Base-by-base conservation (phyloP, 2,113 vertebrate genomes). In the Baryphthengus martii region DNA sequence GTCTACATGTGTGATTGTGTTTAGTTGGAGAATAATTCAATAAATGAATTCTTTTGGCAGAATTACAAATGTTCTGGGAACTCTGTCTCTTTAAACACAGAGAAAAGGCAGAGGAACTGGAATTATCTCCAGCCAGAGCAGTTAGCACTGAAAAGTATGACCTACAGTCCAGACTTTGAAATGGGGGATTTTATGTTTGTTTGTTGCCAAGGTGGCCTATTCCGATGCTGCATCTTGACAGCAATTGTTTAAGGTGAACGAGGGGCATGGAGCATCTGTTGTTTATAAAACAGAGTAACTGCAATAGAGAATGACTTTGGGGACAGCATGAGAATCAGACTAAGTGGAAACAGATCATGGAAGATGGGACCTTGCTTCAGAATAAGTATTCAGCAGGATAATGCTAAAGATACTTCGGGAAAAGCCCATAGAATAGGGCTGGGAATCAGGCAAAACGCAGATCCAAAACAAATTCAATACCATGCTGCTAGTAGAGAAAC, bases 241-340 rank as follows among this genome's bases (percentile, higher is more conserved):
- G 42, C 42, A 88, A 67, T 88, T 87, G 75, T 92, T 95, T 84
- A 90, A 84, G 74, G 58, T 62, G 42, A 55, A 83, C 86, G 95
- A 76, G 75, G 59, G 72, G 39, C 81, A 76, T 3, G 3, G 67
- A 91, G 35, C 67, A 80, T 82, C 53, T 94, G 82, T 63, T 95
- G 18, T 90, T 90, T 91, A 71, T 88, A 88, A 91, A 88, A 77
- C 49, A 78, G 17, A 40, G 59, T 47, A 88, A 80, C 59, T 71
- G 56, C 82, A 85, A 47, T 31, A 49, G 14, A 59, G 24, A 80
- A 90, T 63, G 29, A 77, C 63, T 88, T 66, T 58, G 35, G 47
- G 55, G 28, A 79, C 58, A 31, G 25, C 39, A 58, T 37, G 42
- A 88, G 93, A 80, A 88, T 31, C 42, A 88, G 26, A 82, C 44